Evolutionary conservation across 2,113 vertebrate species (phyloP).

Genomic region (Raja brachyura): DNA sequence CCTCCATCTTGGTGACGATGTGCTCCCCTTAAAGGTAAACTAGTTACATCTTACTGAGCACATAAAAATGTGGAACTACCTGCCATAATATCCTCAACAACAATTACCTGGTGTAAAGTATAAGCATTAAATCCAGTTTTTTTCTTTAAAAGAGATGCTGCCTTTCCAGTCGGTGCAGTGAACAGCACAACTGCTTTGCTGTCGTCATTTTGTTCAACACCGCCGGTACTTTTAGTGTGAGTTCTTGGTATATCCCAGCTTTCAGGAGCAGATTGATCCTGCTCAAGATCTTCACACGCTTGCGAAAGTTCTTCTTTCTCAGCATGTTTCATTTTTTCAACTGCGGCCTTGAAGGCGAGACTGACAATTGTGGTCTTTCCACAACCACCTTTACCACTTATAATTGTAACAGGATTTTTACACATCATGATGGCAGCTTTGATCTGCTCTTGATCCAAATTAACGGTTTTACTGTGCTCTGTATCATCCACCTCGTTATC

Average conservation of each 20-base stretch:
- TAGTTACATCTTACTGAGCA: background rate
- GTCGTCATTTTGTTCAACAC: too few species aligned
- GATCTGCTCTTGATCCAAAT: conserved; percentile 62
- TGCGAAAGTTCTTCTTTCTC: conserved; percentile 52
- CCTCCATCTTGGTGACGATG: too few species aligned
- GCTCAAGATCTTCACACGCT: conserved; percentile 60
- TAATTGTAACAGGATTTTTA: conserved; percentile 64
- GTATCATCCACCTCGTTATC: background rate
- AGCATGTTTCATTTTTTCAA: conserved; percentile 40
- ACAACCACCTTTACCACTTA: conserved; percentile 76
- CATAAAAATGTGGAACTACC: background rate
- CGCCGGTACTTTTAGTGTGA: background rate
- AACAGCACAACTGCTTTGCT: conserved; percentile 54
- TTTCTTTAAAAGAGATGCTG: conserved; percentile 61
- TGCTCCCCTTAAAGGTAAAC: background rate
- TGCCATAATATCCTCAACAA: background rate
- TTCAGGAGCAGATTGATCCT: conserved; percentile 51
- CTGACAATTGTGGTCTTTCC: conserved; percentile 77
- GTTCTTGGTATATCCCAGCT: conserved; percentile 49
- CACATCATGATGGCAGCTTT: conserved; percentile 66
- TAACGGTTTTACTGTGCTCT: conserved; percentile 33
- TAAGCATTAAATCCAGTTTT: conserved; percentile 63
- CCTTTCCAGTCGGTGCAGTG: conserved; percentile 72
- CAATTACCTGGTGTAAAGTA: conserved; percentile 69
- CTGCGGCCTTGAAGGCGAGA: conserved; percentile 55